Percentiles rank a stretch among this genome's conserved stretches.
Conservation (phyloP, 2,797 vertebrate species). For the Poecile montanus region DNA sequence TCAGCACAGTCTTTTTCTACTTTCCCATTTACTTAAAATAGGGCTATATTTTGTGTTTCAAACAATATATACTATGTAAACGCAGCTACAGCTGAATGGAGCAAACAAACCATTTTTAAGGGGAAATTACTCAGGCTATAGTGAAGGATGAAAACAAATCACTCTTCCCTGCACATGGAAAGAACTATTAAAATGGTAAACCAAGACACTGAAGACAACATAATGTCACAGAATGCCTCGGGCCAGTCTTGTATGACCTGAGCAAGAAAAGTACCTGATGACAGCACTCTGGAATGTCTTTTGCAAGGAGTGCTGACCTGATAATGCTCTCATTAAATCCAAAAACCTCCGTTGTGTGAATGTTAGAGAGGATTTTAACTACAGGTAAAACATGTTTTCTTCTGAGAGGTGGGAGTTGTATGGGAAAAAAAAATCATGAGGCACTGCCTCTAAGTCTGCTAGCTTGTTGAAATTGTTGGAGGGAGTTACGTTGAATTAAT, state of each 20-base stretch:
- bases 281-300: neutral
- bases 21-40: neutral
- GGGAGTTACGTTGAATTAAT: neutral
- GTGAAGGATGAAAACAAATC: neutral
- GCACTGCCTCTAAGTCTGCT: neutral
- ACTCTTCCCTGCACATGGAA: neutral
- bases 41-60: neutral
- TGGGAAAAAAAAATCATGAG: neutral
- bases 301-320: neutral
- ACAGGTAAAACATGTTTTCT: neutral
- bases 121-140: neutral
- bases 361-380: neutral
- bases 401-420: neutral
- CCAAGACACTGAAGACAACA: neutral
- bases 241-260: neutral
- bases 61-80: neutral
- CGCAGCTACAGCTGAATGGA: neutral
- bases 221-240: neutral
- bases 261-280: neutral
- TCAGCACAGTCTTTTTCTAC: neutral
- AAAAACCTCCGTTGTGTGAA: neutral
- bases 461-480: neutral
- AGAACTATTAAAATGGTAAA: neutral
- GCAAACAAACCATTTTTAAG: neutral
- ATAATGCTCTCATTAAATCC: neutral